Conservation (phyloP, 1,140 invertebrate species). For the Drosophila pachea region DNA sequence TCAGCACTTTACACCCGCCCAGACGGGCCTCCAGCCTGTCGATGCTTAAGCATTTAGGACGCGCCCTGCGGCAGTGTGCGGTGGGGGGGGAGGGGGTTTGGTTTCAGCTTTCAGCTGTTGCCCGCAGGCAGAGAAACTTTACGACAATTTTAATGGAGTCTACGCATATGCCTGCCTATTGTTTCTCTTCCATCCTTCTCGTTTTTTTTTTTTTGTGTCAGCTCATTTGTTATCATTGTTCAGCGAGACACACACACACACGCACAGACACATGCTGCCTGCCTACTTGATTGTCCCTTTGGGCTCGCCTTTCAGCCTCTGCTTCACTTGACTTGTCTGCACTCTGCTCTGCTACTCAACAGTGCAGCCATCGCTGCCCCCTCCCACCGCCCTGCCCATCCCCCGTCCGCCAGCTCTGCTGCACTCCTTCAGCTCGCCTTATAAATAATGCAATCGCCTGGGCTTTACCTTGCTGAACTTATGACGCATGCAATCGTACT, state of each 20-base stretch:
- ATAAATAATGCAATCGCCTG: slow-evolving; percentile 40
- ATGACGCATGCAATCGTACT: slow-evolving; percentile 37
- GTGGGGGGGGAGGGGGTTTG: slow-evolving; percentile 11
- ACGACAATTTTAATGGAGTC: not conserved
- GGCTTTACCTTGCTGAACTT: slow-evolving; percentile 19
- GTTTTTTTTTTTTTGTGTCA: not conserved
- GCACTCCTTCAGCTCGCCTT: slow-evolving; percentile 3
- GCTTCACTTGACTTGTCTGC: slow-evolving; percentile 25
- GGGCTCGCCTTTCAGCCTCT: slow-evolving; percentile 8
- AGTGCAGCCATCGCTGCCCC: too few relatives aligned
- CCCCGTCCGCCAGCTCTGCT: not conserved
- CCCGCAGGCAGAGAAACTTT: slow-evolving; percentile 2
- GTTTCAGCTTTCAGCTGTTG: slow-evolving; percentile 29
- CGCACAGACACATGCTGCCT: not conserved
- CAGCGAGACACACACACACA: not conserved
- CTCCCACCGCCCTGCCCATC: too few relatives aligned
- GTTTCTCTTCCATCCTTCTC: not conserved
- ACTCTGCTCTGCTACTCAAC: slow-evolving; percentile 4
- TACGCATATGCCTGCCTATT: not conserved
- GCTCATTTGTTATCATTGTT: slow-evolving; percentile 43
- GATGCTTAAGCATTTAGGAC: slow-evolving; percentile 41
- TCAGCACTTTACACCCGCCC: slow-evolving; percentile 40
- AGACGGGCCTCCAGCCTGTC: too few relatives aligned
- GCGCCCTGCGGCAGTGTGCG: not conserved
- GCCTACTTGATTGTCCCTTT: slow-evolving; percentile 5